Percentiles rank a stretch among this genome's conserved stretches.
These are phyloP conservation scores for Pasiphila rectangulata DNA, from an alignment of 2,888 invertebrate species.

Conservation along the genomic window DNA sequence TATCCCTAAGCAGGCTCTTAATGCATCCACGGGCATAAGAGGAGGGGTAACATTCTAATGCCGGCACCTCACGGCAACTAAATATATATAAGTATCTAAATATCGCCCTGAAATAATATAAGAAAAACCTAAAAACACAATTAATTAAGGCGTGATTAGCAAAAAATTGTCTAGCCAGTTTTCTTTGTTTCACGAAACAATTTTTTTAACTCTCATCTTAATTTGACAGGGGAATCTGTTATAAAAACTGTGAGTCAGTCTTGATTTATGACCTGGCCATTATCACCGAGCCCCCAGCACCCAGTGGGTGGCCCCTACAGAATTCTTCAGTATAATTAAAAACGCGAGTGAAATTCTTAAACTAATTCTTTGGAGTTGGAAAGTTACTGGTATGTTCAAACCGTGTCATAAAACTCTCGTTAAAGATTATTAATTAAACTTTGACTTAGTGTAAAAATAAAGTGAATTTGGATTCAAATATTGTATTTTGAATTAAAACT, in stretches of 20 bases:
- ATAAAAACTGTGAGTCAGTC: slow-evolving; percentile 38
- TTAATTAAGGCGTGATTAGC: neutral
- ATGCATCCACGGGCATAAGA: too few relatives aligned
- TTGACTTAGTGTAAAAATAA: too few relatives aligned
- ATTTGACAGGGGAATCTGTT: slow-evolving; percentile 34
- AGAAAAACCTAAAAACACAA: neutral
- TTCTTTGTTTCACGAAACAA: slow-evolving; percentile 15
- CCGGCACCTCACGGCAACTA: too few relatives aligned
- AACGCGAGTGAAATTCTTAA: slow-evolving; percentile 22
- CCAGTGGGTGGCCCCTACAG: slow-evolving; percentile 31
- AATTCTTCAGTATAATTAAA: slow-evolving; percentile 52
- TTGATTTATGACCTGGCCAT: slow-evolving; percentile 40
- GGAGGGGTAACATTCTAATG: too few relatives aligned
- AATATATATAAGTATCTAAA: too few relatives aligned
- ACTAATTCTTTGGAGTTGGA: slow-evolving; percentile 14
- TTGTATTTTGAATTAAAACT: neutral
- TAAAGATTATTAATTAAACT: too few relatives aligned
- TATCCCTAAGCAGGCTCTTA: too few relatives aligned
- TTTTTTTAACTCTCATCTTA: slow-evolving; percentile 26
- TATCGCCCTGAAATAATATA: too few relatives aligned
- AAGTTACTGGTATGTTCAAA: neutral
- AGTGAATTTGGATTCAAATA: too few relatives aligned
- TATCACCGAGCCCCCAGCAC: slow-evolving; percentile 9
- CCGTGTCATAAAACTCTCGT: neutral
- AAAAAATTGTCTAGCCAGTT: slow-evolving; percentile 5